Conservation (phyloP, 2,797 vertebrate genomes). For the Brotula barbata region DNA sequence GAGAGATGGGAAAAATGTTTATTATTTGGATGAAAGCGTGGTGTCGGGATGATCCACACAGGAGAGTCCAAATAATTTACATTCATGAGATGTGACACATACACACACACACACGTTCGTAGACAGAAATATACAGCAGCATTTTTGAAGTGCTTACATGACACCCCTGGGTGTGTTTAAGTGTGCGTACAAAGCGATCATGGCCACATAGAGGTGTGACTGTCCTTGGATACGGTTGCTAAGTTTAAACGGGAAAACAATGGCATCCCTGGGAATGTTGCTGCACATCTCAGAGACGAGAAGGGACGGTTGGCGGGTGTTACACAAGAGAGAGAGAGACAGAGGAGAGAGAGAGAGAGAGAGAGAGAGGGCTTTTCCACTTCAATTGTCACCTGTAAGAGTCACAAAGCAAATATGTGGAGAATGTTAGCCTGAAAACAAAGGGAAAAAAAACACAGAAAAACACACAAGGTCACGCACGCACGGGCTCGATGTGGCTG, state of each 20-base stretch:
- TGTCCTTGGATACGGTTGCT: slow-evolving; percentile 70
- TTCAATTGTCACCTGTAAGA: neutral
- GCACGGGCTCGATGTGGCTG: neutral
- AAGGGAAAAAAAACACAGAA: neutral
- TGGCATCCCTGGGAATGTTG: slow-evolving; percentile 53
- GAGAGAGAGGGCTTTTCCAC: no score
- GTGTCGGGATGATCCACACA: no score
- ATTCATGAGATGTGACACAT: no score
- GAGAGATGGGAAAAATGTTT: no score
- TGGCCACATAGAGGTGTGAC: slow-evolving; percentile 41
- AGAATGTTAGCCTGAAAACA: neutral
- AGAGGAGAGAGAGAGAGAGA: slow-evolving; percentile 30
- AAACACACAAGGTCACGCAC: slow-evolving; percentile 10
- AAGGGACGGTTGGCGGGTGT: no score
- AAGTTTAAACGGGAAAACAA: slow-evolving; percentile 52
- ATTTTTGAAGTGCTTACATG: no score
- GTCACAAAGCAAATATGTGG: neutral
- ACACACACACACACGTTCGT: no score
- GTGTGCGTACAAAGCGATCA: slow-evolving; percentile 9
- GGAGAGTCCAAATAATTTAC: no score
- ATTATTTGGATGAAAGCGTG: no score
- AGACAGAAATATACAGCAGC: no score
- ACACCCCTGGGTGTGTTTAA: no score
- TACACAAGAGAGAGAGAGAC: slow-evolving; percentile 21
- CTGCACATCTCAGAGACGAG: slow-evolving; percentile 49